Percentiles rank a stretch among this genome's conserved stretches.
Conservation (phyloP, 2,113 vertebrate species). For the Bufo bufo region DNA sequence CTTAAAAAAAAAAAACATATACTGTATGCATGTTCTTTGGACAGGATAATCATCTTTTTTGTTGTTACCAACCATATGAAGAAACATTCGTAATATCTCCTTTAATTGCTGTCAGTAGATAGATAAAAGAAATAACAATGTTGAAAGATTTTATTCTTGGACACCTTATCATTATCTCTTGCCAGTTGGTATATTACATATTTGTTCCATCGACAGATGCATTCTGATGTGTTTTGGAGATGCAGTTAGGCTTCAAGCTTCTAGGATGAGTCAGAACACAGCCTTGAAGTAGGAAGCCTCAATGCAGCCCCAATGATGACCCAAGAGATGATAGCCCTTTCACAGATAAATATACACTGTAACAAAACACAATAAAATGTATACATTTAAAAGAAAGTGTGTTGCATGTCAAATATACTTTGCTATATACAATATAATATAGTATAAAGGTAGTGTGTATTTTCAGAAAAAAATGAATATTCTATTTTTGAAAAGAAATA, state of each 20-base stretch:
- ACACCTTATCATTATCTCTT: background rate
- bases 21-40: background rate
- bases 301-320: conserved; percentile 53
- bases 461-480: background rate
- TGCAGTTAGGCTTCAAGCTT: conserved; percentile 59
- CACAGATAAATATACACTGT: background rate
- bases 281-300: conserved; percentile 59
- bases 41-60: background rate
- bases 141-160: background rate
- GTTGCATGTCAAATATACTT: background rate
- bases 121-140: background rate
- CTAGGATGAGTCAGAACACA: conserved; percentile 60
- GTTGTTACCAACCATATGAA: background rate
- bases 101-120: background rate
- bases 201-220: background rate
- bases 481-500: too few relatives aligned
- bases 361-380: background rate
- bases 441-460: background rate
- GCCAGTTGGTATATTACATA: background rate
- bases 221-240: conserved; percentile 41
- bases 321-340: background rate
- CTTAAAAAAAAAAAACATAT: background rate
- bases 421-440: background rate
- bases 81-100: background rate
- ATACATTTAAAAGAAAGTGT: background rate